Percentiles rank a stretch among this genome's conserved stretches.
Evolutionary conservation across 2,797 vertebrate species (phyloP).

Genomic region (Sebastolobus altivelis): DNA sequence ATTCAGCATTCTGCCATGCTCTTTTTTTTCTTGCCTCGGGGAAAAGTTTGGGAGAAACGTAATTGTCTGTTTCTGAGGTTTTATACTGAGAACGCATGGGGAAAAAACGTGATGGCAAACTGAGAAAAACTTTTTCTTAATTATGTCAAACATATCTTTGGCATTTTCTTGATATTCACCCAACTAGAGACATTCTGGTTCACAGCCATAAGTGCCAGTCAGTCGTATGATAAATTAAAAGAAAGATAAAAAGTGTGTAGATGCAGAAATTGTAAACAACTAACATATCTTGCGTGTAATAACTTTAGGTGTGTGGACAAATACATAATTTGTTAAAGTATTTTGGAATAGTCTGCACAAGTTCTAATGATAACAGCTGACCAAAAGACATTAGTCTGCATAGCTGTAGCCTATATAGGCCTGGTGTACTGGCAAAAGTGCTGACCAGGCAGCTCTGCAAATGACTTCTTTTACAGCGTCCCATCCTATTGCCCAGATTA

Average conservation of each 20-base stretch:
- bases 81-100: conserved; percentile 17
- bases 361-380: conserved; percentile 56
- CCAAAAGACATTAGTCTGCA: conserved; percentile 70
- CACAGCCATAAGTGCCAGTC: not conserved
- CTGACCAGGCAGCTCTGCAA: conserved; percentile 62
- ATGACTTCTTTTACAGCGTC: conserved; percentile 59
- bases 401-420: conserved; percentile 58
- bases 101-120: conserved; percentile 17
- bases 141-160: not conserved
- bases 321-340: conserved; percentile 24
- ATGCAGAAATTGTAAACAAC: not conserved
- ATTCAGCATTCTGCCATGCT: conserved; percentile 25
- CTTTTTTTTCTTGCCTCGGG: conserved; percentile 17
- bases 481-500: conserved; percentile 38
- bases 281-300: not conserved
- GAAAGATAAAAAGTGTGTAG: not conserved
- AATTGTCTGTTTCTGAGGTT: conserved; percentile 22
- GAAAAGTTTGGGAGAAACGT: conserved; percentile 32
- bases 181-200: not conserved
- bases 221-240: not conserved
- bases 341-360: conserved; percentile 38
- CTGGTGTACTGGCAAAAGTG: conserved; percentile 48
- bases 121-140: not conserved
- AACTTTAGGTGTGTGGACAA: not conserved
- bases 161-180: not conserved